phyloP scores from a whole-genome alignment of 2,113 vertebrate genomes.

The Lota lota region DNA sequence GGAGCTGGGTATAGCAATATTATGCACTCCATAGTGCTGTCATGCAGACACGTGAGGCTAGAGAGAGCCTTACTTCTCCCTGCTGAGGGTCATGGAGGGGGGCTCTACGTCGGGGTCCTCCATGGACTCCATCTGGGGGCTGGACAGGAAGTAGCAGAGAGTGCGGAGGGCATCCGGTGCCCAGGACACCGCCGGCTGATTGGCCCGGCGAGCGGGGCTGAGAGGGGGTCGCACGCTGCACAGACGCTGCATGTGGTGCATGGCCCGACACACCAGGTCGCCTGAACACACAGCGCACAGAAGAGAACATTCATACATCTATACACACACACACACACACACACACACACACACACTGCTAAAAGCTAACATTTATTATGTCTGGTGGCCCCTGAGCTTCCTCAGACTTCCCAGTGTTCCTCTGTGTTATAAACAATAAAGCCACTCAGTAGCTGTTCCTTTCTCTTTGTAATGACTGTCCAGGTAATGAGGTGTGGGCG shows the following conservation, averaged over 20 bases:
- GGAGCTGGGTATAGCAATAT: background rate
- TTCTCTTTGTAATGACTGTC: background rate
- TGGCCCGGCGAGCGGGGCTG: constrained; percentile 71
- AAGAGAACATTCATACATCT: background rate
- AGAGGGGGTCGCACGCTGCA: constrained; percentile 63
- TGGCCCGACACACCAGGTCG: constrained; percentile 89
- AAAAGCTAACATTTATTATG: background rate
- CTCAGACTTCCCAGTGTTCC: background rate
- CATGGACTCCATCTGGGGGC: constrained; percentile 89
- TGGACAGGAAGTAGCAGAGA: constrained; percentile 91
- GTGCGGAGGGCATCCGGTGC: constrained; percentile 86
- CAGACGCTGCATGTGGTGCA: constrained; percentile 89
- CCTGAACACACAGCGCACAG: constrained; percentile 64
- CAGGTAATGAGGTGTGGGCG: constrained; percentile 16
- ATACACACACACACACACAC: no score
- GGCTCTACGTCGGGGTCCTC: constrained; percentile 92
- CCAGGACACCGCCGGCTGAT: constrained; percentile 82
- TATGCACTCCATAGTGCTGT: background rate
- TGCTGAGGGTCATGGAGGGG: constrained; percentile 80
- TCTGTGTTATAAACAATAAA: background rate
- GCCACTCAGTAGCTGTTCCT: background rate
- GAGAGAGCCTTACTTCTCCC: constrained; percentile 77
- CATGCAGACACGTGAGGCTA: constrained; percentile 15
- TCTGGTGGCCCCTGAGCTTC: background rate
- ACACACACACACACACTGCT: background rate